Conservation (phyloP, 2,888 invertebrate species). For the Lycaena phlaeas region DNA sequence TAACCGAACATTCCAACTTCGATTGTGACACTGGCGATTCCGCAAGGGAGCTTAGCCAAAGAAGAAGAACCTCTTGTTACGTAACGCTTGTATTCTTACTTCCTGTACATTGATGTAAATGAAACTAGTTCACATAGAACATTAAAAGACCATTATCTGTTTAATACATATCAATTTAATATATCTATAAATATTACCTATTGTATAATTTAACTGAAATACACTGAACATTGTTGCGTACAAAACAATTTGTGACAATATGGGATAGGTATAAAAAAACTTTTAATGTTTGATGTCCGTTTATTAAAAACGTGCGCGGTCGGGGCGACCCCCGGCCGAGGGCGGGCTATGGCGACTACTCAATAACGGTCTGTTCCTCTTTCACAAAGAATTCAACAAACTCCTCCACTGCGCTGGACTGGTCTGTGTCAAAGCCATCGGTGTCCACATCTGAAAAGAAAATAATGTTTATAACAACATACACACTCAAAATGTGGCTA, state of each 20-base stretch:
- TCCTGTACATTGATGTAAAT: not conserved
- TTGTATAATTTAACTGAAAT: conserved; percentile 57
- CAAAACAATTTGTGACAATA: conserved; percentile 34
- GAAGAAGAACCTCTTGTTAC: not conserved
- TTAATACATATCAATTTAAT: conserved; percentile 70
- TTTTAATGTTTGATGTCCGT: conserved; percentile 28
- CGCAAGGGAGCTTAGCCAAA: no score
- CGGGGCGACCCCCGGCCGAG: conserved; percentile 38
- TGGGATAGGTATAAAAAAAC: conserved; percentile 46
- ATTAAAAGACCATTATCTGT: conserved; percentile 41
- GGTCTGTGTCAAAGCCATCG: conserved; percentile 90
- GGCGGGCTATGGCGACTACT: conserved; percentile 71
- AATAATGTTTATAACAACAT: conserved; percentile 11
- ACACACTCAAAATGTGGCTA: no score
- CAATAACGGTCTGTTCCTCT: conserved; percentile 89
- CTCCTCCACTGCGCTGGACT: conserved; percentile 93
- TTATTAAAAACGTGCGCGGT: conserved; percentile 34
- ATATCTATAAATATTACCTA: conserved; percentile 66
- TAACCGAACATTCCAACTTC: no score
- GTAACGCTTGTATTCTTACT: not conserved
- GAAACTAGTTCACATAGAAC: not conserved
- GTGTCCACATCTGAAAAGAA: conserved; percentile 87
- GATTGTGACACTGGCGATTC: no score
- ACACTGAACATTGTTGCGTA: conserved; percentile 46
- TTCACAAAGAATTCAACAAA: conserved; percentile 98